Evolutionary conservation across 2,113 vertebrate species (phyloP).

Genomic region (Podarcis muralis): DNA sequence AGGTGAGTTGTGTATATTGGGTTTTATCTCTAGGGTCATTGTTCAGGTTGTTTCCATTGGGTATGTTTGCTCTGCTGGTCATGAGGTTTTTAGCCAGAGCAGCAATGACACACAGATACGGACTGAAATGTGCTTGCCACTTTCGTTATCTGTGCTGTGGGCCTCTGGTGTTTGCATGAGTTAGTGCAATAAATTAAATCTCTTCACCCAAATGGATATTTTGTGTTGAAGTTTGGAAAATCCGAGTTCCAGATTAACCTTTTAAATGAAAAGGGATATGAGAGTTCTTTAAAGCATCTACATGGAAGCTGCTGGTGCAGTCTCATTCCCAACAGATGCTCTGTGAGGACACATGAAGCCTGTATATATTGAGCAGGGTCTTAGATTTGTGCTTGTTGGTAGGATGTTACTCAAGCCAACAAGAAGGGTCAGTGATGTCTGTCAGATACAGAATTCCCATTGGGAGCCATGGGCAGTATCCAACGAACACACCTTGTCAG

Average conservation of each 20-base stretch:
- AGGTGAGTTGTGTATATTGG: not conserved
- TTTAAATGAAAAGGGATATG: not conserved
- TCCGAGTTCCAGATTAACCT: not conserved
- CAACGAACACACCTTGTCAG: too few species aligned
- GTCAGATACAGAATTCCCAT: not conserved
- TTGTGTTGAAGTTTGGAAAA: not conserved
- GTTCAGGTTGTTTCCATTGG: not conserved
- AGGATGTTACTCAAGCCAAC: not conserved
- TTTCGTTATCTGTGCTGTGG: not conserved
- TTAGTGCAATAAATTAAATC: not conserved
- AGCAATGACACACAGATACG: not conserved
- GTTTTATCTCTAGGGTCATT: not conserved
- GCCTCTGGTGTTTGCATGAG: not conserved
- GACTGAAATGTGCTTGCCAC: not conserved
- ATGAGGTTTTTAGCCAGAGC: not conserved
- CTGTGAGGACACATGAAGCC: not conserved
- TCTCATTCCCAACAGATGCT: not conserved
- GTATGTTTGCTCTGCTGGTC: not conserved
- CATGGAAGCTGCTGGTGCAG: not conserved
- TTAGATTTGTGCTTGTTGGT: not conserved
- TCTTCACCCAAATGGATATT: not conserved
- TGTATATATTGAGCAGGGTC: not conserved
- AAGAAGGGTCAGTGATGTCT: constrained; percentile 3
- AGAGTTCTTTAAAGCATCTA: not conserved
- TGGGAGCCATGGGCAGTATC: not conserved